A percentile compares a stretch with the other conserved stretches of the same genome.
phyloP scores from a whole-genome alignment of 2,797 vertebrate genomes.

The Ctenopoma multispine region DNA sequence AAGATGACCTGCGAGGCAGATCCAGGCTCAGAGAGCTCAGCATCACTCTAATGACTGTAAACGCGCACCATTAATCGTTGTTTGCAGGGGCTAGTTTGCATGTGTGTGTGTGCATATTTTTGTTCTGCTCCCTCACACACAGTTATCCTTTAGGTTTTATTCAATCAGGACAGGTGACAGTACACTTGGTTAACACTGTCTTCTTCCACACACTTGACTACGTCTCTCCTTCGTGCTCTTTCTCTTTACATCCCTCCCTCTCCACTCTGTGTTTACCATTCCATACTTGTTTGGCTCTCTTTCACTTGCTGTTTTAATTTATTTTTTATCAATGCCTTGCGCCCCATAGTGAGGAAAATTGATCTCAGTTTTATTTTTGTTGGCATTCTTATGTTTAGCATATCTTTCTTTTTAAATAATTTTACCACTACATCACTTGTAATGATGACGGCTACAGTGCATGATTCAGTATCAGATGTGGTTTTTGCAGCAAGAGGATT shows the following conservation, averaged over 20 bases:
- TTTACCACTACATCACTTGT: not conserved
- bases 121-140: not conserved
- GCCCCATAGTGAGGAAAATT: constrained; percentile 7
- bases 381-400: not conserved
- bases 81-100: constrained; percentile 16
- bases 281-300: constrained; percentile 12
- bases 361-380: constrained; percentile 16
- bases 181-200: not conserved
- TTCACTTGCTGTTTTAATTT: constrained; percentile 37
- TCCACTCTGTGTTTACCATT: constrained; percentile 14
- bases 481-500: constrained; percentile 1
- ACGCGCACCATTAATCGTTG: constrained; percentile 48
- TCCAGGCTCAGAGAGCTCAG: constrained; percentile 44
- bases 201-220: not conserved
- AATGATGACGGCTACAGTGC: not conserved
- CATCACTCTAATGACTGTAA: constrained; percentile 51
- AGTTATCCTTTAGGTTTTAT: not conserved
- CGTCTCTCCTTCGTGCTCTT: not conserved
- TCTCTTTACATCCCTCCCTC: not conserved
- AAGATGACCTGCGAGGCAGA: constrained; percentile 31
- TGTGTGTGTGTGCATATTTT: constrained; percentile 5
- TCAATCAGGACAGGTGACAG: constrained; percentile 1
- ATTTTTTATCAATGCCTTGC: constrained; percentile 39
- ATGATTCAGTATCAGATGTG: constrained; percentile 4
- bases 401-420: not conserved